phyloP scores from a whole-genome alignment of 1,140 invertebrate species.

The Micrasema longulum region DNA sequence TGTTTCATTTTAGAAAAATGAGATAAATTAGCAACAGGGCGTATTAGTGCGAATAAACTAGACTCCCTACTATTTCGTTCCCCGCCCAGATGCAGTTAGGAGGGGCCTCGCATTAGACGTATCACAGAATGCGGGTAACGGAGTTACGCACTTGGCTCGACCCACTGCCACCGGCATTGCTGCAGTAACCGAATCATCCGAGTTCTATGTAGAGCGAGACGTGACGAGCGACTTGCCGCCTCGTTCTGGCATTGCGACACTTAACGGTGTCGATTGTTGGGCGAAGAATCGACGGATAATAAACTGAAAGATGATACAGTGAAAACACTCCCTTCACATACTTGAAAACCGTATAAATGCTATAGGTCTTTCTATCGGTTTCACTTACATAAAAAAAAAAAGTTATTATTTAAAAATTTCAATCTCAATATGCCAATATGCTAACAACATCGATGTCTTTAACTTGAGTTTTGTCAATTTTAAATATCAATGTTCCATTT shows the following conservation, averaged over 20 bases:
- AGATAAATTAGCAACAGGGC: slow-evolving; percentile 26
- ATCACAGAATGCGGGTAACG: slow-evolving; percentile 33
- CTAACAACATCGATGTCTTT: no score
- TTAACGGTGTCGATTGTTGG: slow-evolving; percentile 20
- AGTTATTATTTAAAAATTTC: no score
- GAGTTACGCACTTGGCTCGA: slow-evolving; percentile 27
- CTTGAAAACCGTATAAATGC: no score
- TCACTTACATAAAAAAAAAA: no score
- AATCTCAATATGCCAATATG: no score
- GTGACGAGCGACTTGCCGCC: slow-evolving; percentile 9
- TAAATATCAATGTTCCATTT: no score
- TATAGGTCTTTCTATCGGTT: no score
- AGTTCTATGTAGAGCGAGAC: background rate
- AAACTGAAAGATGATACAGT: no score
- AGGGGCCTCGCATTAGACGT: slow-evolving; percentile 29
- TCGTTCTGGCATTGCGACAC: slow-evolving; percentile 30
- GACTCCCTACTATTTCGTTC: slow-evolving; percentile 3
- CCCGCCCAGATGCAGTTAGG: slow-evolving; percentile 20
- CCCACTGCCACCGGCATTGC: slow-evolving; percentile 11
- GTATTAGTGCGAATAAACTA: slow-evolving; percentile 10
- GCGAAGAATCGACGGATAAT: background rate
- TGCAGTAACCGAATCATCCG: slow-evolving; percentile 2
- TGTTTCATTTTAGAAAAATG: background rate
- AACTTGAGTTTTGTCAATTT: no score
- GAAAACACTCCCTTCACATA: no score